Conservation (phyloP, 2,888 invertebrate species). For the Masnerella sp. region DNA sequence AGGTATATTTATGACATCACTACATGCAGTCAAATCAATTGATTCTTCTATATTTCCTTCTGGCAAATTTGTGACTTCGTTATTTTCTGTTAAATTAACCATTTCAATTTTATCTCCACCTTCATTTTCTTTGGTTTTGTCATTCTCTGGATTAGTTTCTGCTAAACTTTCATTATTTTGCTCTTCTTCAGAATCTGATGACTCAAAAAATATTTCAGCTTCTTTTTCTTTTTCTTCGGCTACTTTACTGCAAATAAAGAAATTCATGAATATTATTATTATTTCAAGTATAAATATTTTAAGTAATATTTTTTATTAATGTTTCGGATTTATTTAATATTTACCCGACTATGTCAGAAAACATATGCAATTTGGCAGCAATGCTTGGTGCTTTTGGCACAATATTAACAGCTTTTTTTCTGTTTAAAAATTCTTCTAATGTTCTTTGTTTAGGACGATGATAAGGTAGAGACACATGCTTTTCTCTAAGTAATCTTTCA, state of each 20-base stretch:
- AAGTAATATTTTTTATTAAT: constrained; percentile 3
- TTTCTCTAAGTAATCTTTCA: constrained; percentile 88
- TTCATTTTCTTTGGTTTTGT: constrained; percentile 9
- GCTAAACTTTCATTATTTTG: constrained; percentile 32
- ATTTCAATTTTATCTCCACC: not conserved
- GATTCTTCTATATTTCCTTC: too few relatives aligned
- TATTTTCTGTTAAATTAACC: not conserved
- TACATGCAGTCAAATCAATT: too few relatives aligned
- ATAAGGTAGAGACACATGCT: constrained; percentile 88
- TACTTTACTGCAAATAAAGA: constrained; percentile 80
- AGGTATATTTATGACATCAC: too few relatives aligned
- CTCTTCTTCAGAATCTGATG: constrained; percentile 80
- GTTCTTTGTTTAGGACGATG: constrained; percentile 90
- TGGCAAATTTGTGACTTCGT: not conserved
- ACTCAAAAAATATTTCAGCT: constrained; percentile 87
- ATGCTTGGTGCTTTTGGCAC: constrained; percentile 75
- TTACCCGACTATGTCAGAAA: constrained; percentile 78
- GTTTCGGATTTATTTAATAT: constrained; percentile 9
- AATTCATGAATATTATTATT: constrained; percentile 36
- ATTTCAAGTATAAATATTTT: constrained; percentile 1
- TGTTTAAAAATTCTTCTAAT: constrained; percentile 87
- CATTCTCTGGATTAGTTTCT: constrained; percentile 3
- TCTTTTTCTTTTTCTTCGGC: constrained; percentile 86
- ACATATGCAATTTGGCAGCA: constrained; percentile 82
- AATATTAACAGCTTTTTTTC: constrained; percentile 73